Evolutionary conservation across 2,113 vertebrate genomes (phyloP).

Genomic region (Xyrauchen texanus): DNA sequence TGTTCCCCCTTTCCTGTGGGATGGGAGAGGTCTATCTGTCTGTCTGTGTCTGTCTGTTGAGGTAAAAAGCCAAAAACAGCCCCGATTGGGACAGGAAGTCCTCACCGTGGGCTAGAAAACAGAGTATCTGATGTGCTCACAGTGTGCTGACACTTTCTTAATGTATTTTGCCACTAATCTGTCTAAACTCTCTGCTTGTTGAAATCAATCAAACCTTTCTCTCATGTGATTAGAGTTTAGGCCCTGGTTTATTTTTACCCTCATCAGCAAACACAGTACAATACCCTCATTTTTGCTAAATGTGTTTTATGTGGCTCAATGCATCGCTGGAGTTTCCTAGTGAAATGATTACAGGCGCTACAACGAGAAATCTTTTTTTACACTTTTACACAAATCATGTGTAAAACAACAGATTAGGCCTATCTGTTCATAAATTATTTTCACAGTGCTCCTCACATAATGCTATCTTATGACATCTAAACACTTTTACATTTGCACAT

Average conservation of each 20-base stretch:
- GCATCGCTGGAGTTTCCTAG: too few relatives aligned
- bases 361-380: too few relatives aligned
- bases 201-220: conserved; percentile 47
- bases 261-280: too few relatives aligned
- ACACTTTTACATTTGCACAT: too few relatives aligned
- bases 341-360: too few relatives aligned
- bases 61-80: conserved; percentile 34
- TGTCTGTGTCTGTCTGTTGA: conserved; percentile 36
- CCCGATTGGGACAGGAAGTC: conserved; percentile 60
- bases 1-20: conserved; percentile 76
- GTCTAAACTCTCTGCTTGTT: conserved; percentile 57
- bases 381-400: too few relatives aligned
- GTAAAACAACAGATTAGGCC: too few relatives aligned
- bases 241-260: not conserved
- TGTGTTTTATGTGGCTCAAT: too few relatives aligned
- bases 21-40: conserved; percentile 55
- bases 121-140: conserved; percentile 13
- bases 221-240: not conserved
- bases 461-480: too few relatives aligned
- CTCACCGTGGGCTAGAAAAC: conserved; percentile 48
- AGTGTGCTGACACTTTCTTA: conserved; percentile 19
- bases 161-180: conserved; percentile 14
- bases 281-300: too few relatives aligned
- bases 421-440: too few relatives aligned
- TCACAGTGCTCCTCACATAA: too few relatives aligned